Conservation (phyloP, 2,797 vertebrate genomes). For the Notamacropus eugenii region DNA sequence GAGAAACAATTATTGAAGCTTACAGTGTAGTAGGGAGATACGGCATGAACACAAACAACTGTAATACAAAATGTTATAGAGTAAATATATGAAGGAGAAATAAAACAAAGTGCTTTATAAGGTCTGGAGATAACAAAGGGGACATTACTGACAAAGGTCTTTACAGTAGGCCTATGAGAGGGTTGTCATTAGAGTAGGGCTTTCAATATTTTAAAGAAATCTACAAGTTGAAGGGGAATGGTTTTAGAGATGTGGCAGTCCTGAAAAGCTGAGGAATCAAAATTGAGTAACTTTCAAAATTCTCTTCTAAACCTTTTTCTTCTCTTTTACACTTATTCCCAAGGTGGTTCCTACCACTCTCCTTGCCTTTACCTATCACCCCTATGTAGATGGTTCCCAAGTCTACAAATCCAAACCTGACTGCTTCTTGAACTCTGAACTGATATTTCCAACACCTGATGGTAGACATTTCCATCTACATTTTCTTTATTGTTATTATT, state of each 20-base stretch:
- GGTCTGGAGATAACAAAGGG: background rate
- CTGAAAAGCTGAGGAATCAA: background rate
- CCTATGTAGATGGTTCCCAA: background rate
- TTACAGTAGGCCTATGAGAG: background rate
- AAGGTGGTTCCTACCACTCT: background rate
- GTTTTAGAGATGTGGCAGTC: background rate
- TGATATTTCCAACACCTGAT: background rate
- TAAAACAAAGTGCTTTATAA: background rate
- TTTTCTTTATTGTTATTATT: background rate
- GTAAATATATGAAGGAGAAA: background rate
- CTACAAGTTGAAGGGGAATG: background rate
- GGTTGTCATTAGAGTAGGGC: background rate
- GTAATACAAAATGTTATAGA: background rate
- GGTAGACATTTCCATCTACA: background rate
- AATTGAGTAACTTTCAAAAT: background rate
- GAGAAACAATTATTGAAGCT: background rate
- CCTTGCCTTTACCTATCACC: background rate
- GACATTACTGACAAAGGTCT: background rate
- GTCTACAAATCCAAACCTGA: background rate
- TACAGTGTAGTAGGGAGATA: background rate
- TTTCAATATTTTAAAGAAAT: background rate
- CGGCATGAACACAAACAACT: background rate
- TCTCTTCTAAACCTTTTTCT: background rate
- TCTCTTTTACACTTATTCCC: background rate
- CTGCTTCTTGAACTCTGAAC: background rate